A percentile compares a stretch with the other conserved stretches of the same genome.
Evolutionary conservation across 2,113 vertebrate genomes (phyloP).

Genomic region (Cinclus cinclus): DNA sequence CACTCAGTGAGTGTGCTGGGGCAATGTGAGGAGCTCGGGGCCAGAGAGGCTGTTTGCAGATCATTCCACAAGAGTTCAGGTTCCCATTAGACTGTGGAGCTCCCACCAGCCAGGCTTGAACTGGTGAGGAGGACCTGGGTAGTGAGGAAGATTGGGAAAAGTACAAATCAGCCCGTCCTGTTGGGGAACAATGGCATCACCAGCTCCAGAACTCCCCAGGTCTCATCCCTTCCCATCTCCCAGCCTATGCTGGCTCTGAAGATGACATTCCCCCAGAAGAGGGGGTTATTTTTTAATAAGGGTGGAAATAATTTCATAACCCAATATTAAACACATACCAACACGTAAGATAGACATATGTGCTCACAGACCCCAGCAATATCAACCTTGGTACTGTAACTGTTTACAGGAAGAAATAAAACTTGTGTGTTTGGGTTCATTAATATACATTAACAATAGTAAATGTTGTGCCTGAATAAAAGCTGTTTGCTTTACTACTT

Average conservation of each 20-base stretch:
- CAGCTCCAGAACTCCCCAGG: background rate
- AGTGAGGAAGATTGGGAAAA: background rate
- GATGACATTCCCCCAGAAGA: background rate
- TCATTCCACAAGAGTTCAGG: background rate
- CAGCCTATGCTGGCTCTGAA: background rate
- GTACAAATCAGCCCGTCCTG: rapidly evolving
- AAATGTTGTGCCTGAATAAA: background rate
- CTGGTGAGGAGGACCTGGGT: background rate
- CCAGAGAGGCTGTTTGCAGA: background rate
- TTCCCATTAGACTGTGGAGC: rapidly evolving
- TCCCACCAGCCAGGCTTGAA: background rate
- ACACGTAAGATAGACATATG: background rate
- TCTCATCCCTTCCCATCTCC: background rate
- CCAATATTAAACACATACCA: background rate
- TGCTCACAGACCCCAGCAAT: background rate
- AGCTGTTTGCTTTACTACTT: conserved; percentile 54
- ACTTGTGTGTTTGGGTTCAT: conserved; percentile 1
- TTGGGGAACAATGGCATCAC: background rate
- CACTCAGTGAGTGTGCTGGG: background rate
- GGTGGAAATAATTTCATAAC: background rate
- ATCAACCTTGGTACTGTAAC: background rate
- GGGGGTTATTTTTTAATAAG: background rate
- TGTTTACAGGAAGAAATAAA: conserved; percentile 17
- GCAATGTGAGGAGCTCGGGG: background rate
- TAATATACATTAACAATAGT: conserved; percentile 56